Base-by-base conservation (phyloP, 2,113 vertebrate species). In the Lynx canadensis region DNA sequence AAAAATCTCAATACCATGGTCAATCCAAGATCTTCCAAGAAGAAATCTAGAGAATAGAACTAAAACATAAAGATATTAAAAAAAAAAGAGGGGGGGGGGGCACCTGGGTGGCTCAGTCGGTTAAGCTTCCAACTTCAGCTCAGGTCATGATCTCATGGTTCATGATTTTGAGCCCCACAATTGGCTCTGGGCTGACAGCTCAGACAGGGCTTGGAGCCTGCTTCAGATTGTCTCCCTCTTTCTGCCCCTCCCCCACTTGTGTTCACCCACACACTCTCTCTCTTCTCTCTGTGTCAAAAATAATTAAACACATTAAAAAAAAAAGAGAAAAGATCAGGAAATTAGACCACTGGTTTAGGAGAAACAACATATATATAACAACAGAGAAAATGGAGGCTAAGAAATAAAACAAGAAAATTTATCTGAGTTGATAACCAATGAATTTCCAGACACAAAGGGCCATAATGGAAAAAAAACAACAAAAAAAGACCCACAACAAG, bases 401-500 rank as follows among this genome's bases (percentile, higher is more conserved):
- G 52, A 84, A 50, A 88, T 65, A 89, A 89, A 65, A 33, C 38
- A 50, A 65, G 87, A 16, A 73, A 97, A 82, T 76, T 63, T 76
- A 57, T 94, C 63, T 74, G 36, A 93, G 90, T 73, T 50, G 11
- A 85, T 63, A 31, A 48, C 25, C 55, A 86, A 16, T 92, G 52
- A 94, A 78, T 86, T 93, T 93, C 73, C 36, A 84, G 63, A 85
- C 27, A 94, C 55, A 85, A 74, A 94, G 3, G 89, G 11, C 33
- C 27, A 92, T 27, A 14, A 71, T 45, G n/a, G 57, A 74, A 57
- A 87, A 87, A 87, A 57, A 57, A 57, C 18, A 57, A 57, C 23
- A 57, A 69, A 65, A n/a, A 69, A 3, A 95, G 33, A 48, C 8
- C 27, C 25, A 90, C 6, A 94, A 29, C 60, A 86, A 82, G 36